These are phyloP conservation scores for Saguinus midas DNA, from an alignment of 2,113 vertebrate species.

Conservation along the genomic window DNA sequence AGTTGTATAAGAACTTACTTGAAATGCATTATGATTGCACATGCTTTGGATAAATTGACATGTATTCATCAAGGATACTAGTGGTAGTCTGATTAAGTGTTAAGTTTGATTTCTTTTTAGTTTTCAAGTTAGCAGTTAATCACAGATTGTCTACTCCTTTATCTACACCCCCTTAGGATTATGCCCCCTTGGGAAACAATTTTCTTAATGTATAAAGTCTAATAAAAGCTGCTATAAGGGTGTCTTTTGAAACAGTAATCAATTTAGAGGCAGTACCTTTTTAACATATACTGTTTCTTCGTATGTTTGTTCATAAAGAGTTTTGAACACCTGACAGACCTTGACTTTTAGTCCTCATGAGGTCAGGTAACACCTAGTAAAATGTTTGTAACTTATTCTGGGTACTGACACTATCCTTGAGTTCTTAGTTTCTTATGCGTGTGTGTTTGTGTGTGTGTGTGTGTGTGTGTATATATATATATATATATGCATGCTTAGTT, in stretches of 20 bases:
- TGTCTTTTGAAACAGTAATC: not conserved
- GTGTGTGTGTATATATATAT: no score
- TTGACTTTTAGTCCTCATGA: conserved; percentile 19
- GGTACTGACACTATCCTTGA: not conserved
- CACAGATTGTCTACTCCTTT: not conserved
- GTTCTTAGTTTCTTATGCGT: not conserved
- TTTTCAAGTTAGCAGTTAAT: not conserved
- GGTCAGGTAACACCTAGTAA: not conserved
- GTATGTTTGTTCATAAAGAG: not conserved
- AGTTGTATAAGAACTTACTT: not conserved
- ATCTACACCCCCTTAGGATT: not conserved
- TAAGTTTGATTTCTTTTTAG: not conserved
- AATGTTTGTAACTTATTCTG: not conserved
- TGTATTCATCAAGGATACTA: not conserved
- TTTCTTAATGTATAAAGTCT: not conserved
- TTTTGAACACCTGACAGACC: not conserved
- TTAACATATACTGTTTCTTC: not conserved
- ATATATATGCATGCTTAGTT: not conserved
- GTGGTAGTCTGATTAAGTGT: not conserved
- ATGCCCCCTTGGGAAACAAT: not conserved
- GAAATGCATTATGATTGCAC: not conserved
- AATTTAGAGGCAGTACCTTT: not conserved
- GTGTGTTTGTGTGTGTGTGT: fast-evolving
- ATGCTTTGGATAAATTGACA: not conserved
- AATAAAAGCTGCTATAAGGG: not conserved